These are phyloP conservation scores for Yponomeuta plumbellus DNA, from an alignment of 2,888 invertebrate species.

Conservation along the genomic window DNA sequence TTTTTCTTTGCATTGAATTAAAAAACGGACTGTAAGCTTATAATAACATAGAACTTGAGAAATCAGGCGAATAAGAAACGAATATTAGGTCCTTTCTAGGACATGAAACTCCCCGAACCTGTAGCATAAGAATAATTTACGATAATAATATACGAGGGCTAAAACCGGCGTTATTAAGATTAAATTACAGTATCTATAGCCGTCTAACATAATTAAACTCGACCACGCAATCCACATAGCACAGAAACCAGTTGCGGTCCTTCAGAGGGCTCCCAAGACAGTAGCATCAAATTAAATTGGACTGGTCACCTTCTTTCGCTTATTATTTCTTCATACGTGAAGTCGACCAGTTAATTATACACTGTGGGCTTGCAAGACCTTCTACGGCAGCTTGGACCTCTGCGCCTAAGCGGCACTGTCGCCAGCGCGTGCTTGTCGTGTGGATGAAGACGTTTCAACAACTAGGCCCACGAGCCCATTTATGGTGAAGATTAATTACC, in stretches of 20 bases:
- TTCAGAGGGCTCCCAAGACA: background rate
- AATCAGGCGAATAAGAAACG: too few relatives aligned
- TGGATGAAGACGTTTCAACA: background rate
- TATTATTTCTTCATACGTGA: background rate
- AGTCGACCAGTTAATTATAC: background rate
- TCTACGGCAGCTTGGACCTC: background rate
- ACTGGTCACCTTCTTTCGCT: background rate
- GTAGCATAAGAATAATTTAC: too few relatives aligned
- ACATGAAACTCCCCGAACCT: too few relatives aligned
- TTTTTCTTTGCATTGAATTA: too few relatives aligned
- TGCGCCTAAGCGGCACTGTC: background rate
- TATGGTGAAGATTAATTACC: too few relatives aligned
- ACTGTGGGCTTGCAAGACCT: background rate
- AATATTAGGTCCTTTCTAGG: too few relatives aligned
- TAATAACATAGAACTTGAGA: too few relatives aligned
- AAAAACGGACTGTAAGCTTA: too few relatives aligned
- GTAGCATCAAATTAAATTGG: background rate
- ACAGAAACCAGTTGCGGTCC: background rate
- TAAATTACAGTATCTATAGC: background rate
- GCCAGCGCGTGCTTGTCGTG: background rate
- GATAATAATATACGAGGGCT: background rate
- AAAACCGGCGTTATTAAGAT: background rate
- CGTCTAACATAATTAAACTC: background rate
- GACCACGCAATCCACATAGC: background rate
- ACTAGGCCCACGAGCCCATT: background rate